These are phyloP conservation scores for Fulmarus glacialis DNA, from an alignment of 2,113 vertebrate genomes.

Conservation along the genomic window DNA sequence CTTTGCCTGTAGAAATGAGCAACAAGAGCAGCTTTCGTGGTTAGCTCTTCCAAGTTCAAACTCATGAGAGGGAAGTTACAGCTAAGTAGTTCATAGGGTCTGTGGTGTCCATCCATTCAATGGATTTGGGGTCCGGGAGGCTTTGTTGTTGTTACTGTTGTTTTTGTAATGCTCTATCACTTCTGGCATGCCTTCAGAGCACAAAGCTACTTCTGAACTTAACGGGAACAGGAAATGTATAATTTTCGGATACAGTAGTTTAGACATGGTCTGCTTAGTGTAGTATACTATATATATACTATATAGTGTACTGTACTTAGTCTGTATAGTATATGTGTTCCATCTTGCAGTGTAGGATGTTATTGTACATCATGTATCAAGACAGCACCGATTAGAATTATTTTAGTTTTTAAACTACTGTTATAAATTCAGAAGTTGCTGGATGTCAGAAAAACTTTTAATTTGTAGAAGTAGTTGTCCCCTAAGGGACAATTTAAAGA, in stretches of 20 bases:
- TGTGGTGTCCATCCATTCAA: accelerated
- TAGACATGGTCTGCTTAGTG: neutral
- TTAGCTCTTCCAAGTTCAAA: neutral
- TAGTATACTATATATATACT: no score
- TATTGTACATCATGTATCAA: neutral
- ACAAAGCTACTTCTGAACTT: neutral
- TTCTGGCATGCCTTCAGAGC: neutral
- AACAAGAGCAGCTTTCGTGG: neutral
- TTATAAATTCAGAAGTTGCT: neutral
- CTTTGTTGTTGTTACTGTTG: neutral
- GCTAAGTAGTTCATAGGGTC: neutral
- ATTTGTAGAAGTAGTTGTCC: neutral
- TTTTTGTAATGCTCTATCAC: neutral
- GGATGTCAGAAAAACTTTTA: neutral
- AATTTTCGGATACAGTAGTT: neutral
- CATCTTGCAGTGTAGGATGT: neutral
- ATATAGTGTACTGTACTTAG: no score
- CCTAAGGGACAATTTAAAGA: neutral
- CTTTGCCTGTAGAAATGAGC: neutral
- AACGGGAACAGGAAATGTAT: neutral
- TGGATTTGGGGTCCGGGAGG: neutral
- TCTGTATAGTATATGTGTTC: neutral
- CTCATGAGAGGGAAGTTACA: neutral
- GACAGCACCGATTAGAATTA: neutral
- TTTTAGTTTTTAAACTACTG: neutral